Percentiles rank a stretch among this genome's conserved stretches.
Conservation (phyloP, 2,888 invertebrate species). For the Subacronicta megacephala region DNA sequence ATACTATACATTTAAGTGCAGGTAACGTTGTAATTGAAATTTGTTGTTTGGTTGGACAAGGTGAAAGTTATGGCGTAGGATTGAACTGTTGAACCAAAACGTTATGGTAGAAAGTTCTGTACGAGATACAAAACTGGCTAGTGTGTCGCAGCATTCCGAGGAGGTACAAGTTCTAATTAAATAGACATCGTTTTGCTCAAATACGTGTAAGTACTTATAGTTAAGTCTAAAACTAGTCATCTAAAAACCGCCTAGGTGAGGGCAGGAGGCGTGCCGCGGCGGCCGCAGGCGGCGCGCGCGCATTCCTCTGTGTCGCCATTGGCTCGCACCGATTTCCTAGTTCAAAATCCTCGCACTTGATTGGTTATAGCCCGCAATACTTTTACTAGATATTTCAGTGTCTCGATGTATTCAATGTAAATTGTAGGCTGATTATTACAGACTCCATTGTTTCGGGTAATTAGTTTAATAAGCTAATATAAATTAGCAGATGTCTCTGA, state of each 20-base stretch:
- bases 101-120: not conserved
- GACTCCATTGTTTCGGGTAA: constrained; percentile 57
- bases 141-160: not conserved
- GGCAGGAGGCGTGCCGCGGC: constrained; percentile 57
- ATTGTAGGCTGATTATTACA: constrained; percentile 52
- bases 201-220: constrained; percentile 24
- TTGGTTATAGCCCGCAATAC: constrained; percentile 31
- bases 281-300: constrained; percentile 69
- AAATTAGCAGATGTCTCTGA: constrained; percentile 46
- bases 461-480: constrained; percentile 54
- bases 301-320: constrained; percentile 54
- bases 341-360: constrained; percentile 30
- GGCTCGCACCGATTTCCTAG: constrained; percentile 50
- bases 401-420: constrained; percentile 54
- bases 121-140: not conserved
- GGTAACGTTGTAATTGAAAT: not conserved
- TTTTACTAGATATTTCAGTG: constrained; percentile 46
- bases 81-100: not conserved
- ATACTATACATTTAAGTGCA: not conserved
- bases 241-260: constrained; percentile 48
- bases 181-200: constrained; percentile 27
- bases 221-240: constrained; percentile 45
- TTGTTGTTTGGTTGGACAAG: not conserved
- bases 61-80: constrained; percentile 1
- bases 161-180: constrained; percentile 15